A percentile compares a stretch with the other conserved stretches of the same genome.
These are phyloP conservation scores for Epinotia brunnichana DNA, from an alignment of 2,888 invertebrate genomes.

Conservation along the genomic window DNA sequence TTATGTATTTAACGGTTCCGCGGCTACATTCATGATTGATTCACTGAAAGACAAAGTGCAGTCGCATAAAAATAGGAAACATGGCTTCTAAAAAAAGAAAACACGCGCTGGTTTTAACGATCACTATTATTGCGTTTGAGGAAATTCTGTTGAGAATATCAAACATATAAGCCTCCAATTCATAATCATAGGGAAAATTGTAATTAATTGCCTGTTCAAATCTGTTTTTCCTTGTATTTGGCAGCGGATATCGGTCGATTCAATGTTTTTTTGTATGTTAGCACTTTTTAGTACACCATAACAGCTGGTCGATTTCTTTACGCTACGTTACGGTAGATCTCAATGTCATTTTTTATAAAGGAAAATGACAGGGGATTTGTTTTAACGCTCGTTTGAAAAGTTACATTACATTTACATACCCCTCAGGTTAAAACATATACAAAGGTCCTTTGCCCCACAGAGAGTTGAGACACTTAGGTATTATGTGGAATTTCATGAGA, in stretches of 20 bases:
- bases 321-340: too few relatives aligned
- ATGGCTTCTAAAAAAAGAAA: not conserved
- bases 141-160: not conserved
- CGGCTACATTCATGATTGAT: not conserved
- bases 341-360: too few relatives aligned
- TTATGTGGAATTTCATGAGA: too few relatives aligned
- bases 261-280: not conserved
- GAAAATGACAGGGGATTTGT: too few relatives aligned
- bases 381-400: too few relatives aligned
- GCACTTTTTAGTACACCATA: too few relatives aligned
- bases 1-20: not conserved
- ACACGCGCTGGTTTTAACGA: not conserved
- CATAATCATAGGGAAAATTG: not conserved
- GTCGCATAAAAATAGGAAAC: not conserved
- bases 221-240: not conserved
- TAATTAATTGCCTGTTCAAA: not conserved
- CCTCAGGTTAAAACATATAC: too few relatives aligned
- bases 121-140: not conserved
- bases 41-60: conserved; percentile 3
- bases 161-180: not conserved
- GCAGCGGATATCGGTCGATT: not conserved
- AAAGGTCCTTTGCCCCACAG: too few relatives aligned
- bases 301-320: too few relatives aligned
- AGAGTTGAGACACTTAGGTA: too few relatives aligned
- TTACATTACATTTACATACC: too few relatives aligned